Percentiles rank a stretch among this genome's conserved stretches.
These are phyloP conservation scores for Cabera pusaria DNA, from an alignment of 2,888 invertebrate species.

Conservation along the genomic window DNA sequence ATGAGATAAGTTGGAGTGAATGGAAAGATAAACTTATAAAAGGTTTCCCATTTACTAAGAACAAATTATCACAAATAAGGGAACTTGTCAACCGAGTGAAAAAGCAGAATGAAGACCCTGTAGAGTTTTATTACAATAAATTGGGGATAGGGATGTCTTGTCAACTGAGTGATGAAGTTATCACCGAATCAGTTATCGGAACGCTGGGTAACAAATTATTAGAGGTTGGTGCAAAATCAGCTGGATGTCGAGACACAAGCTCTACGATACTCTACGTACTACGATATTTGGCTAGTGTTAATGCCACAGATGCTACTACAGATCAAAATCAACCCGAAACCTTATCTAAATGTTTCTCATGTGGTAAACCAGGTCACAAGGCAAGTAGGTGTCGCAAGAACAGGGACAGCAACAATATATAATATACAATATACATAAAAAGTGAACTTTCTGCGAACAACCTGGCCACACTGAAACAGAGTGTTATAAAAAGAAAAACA, in stretches of 20 bases:
- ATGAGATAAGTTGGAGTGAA: conserved; percentile 23
- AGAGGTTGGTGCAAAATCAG: conserved; percentile 21
- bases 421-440: conserved; percentile 2
- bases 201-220: conserved; percentile 19
- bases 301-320: no score
- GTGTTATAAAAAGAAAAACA: conserved; percentile 5
- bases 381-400: conserved; percentile 1
- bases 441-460: neutral
- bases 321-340: neutral
- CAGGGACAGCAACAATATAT: neutral
- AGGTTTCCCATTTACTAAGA: conserved; percentile 22
- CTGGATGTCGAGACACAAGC: conserved; percentile 17
- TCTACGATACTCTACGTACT: no score
- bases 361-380: conserved; percentile 20
- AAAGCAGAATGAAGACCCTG: conserved; percentile 17
- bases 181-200: conserved; percentile 19
- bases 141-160: conserved; percentile 25
- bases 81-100: conserved; percentile 18
- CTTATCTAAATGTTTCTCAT: conserved; percentile 8
- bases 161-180: conserved; percentile 16
- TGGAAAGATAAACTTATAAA: conserved; percentile 19
- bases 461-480: conserved; percentile 11
- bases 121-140: conserved; percentile 24
- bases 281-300: neutral
- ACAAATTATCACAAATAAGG: conserved; percentile 19